phyloP scores from a whole-genome alignment of 2,888 invertebrate genomes.

The Timema podura region DNA sequence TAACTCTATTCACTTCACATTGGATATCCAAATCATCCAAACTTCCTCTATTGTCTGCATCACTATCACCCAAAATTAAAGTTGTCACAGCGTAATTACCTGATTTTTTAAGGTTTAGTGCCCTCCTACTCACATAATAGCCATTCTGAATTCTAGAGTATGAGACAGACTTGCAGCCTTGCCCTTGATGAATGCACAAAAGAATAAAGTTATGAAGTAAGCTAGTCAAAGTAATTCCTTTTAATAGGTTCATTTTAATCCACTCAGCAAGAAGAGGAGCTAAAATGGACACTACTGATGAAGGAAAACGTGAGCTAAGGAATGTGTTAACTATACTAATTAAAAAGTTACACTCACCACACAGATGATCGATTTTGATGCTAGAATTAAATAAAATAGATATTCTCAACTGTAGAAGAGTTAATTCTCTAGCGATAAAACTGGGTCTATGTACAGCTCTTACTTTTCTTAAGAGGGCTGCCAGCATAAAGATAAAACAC shows the following conservation, averaged over 20 bases:
- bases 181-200: conserved; percentile 20
- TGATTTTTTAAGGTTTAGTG: conserved; percentile 13
- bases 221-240: neutral
- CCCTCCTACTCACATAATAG: conserved; percentile 12
- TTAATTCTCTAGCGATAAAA: conserved; percentile 15
- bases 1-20: conserved; percentile 18
- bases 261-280: conserved; percentile 19
- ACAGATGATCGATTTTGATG: neutral
- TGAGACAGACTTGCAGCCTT: conserved; percentile 13
- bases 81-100: conserved; percentile 17
- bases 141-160: conserved; percentile 20
- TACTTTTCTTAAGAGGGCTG: conserved; percentile 17
- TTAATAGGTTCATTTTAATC: conserved; percentile 13
- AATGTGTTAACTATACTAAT: conserved; percentile 19
- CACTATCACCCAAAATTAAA: conserved; percentile 18
- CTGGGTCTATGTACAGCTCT: neutral
- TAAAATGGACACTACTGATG: conserved; percentile 10
- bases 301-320: conserved; percentile 23
- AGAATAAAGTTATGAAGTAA: conserved; percentile 19
- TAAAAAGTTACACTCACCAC: conserved; percentile 4
- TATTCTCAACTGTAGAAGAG: conserved; percentile 7
- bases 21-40: conserved; percentile 22
- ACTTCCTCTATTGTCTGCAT: conserved; percentile 14
- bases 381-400: neutral
- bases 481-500: conserved; percentile 21